A percentile compares a stretch with the other conserved stretches of the same genome.
These are phyloP conservation scores for Aptenodytes forsteri DNA, from an alignment of 2,113 vertebrate genomes.

Conservation along the genomic window DNA sequence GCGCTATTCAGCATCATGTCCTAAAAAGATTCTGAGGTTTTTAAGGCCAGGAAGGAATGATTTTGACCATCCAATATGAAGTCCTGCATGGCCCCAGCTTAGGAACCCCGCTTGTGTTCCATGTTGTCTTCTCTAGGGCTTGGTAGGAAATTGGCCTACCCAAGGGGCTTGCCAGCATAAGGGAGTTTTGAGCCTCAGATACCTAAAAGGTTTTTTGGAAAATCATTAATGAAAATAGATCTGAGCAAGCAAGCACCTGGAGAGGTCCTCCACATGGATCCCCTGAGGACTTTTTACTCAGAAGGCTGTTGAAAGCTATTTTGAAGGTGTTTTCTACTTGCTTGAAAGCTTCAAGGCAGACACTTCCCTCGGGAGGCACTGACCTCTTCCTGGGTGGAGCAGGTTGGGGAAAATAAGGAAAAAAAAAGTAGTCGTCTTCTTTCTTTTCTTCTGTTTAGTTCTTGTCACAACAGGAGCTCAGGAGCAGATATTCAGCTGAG, in stretches of 20 bases:
- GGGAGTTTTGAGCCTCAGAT: not conserved
- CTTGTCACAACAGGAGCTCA: not conserved
- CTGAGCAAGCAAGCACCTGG: not conserved
- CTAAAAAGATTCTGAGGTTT: not conserved
- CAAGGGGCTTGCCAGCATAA: not conserved
- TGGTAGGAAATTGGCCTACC: not conserved
- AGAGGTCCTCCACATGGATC: not conserved
- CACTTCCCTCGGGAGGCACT: not conserved
- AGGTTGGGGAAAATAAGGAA: not conserved
- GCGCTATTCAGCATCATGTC: rapidly evolving
- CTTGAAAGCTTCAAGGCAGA: not conserved
- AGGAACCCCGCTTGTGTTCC: not conserved
- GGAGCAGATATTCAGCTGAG: not conserved
- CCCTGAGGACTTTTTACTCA: not conserved
- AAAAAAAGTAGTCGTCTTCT: not conserved
- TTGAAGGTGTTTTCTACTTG: not conserved
- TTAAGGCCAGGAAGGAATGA: not conserved
- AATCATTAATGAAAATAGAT: not conserved
- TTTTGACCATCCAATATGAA: not conserved
- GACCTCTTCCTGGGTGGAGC: not conserved
- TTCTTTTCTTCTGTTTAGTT: not conserved
- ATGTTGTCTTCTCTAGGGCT: not conserved
- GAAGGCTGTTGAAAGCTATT: not conserved
- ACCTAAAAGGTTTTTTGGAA: not conserved
- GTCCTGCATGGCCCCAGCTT: not conserved